phyloP scores from a whole-genome alignment of 1,140 invertebrate genomes.

The Ectropis grisescens region DNA sequence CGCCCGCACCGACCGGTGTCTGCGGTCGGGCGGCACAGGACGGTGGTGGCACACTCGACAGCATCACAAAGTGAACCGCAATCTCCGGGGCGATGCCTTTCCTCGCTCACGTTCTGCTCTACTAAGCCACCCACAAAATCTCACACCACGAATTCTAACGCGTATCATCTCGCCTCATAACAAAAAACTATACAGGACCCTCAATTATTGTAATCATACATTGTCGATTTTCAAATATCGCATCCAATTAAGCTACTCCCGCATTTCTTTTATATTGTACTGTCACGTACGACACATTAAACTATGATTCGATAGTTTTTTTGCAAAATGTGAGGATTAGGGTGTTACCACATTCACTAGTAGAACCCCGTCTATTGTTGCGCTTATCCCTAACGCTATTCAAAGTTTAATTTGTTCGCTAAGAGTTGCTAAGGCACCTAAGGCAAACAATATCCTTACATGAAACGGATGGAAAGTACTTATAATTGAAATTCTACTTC shows the following conservation, averaged over 20 bases:
- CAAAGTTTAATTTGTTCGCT: too few relatives aligned
- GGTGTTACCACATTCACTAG: too few relatives aligned
- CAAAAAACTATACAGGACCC: too few relatives aligned
- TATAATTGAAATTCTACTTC: conserved; percentile 20
- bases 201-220: too few relatives aligned
- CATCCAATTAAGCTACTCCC: too few relatives aligned
- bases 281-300: conserved; percentile 33
- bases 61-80: conserved; percentile 42
- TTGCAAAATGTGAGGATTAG: background rate
- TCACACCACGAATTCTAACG: conserved; percentile 18
- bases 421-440: too few relatives aligned
- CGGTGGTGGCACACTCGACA: conserved; percentile 30
- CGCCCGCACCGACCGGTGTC: conserved; percentile 17
- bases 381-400: too few relatives aligned
- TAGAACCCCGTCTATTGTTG: too few relatives aligned
- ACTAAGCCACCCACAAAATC: conserved; percentile 14
- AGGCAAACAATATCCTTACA: too few relatives aligned
- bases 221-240: conserved; percentile 24
- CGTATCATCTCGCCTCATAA: conserved; percentile 10
- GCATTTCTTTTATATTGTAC: too few relatives aligned
- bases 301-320: conserved; percentile 3
- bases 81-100: conserved; percentile 4
- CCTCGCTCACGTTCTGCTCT: background rate
- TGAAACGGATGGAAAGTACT: conserved; percentile 9
- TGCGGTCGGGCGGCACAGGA: conserved; percentile 39